Percentiles rank a stretch among this genome's conserved stretches.
Evolutionary conservation across 2,113 vertebrate genomes (phyloP).

Genomic region (Mustela nigripes): DNA sequence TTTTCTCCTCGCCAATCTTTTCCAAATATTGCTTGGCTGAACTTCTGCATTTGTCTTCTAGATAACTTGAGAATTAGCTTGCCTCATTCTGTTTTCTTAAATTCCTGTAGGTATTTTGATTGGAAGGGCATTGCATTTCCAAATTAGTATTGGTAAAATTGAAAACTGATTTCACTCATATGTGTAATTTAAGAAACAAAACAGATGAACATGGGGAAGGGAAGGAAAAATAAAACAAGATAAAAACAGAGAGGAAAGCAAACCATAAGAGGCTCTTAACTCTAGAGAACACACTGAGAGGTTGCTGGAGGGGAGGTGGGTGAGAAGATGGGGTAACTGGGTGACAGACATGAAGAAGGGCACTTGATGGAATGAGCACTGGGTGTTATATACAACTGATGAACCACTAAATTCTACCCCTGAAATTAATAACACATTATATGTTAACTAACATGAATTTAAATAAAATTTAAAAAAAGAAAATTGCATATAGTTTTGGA

Average conservation of each 20-base stretch:
- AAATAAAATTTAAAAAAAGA: neutral
- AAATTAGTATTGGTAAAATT: neutral
- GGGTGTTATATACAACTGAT: neutral
- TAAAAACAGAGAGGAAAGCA: neutral
- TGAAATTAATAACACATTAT: neutral
- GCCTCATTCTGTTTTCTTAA: neutral
- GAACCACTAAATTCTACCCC: neutral
- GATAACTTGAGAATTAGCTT: constrained; percentile 21
- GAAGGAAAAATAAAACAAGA: neutral
- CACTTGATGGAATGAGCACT: neutral
- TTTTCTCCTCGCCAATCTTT: neutral
- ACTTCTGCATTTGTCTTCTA: neutral
- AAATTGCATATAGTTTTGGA: constrained; percentile 21
- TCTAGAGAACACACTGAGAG: neutral
- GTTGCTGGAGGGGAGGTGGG: no score
- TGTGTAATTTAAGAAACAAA: neutral
- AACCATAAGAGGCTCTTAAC: neutral
- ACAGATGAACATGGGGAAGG: neutral
- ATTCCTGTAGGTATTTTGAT: neutral
- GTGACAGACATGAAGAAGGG: neutral
- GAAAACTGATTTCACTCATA: neutral
- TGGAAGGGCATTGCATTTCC: neutral
- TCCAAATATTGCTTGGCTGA: neutral
- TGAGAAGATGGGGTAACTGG: neutral
- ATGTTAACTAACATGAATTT: neutral